Base-by-base conservation (phyloP, 1,140 invertebrate genomes). In the Leptinotarsa undecemlineata region DNA sequence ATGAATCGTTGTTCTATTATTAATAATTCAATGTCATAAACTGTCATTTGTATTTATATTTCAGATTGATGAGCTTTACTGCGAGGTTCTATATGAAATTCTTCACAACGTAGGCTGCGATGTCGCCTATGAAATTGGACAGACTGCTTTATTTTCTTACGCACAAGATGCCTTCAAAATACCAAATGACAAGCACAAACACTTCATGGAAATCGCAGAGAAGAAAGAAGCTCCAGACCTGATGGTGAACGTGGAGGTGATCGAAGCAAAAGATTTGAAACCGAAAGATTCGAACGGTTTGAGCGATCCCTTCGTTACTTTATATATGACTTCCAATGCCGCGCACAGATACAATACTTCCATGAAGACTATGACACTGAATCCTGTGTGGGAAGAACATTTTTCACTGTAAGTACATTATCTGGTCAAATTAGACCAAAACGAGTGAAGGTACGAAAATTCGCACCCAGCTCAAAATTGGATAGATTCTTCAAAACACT, bases 281-380 rank as follows among this genome's bases (percentile, higher is more conserved):
- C 94, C 97, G 4, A 98, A 98, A 88, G 98, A 99, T 88, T 92
- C 97, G 0, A 98, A 97, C 86, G 97, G 97, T 21, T 90, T 96
- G 74, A 98, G 96, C 82, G 98, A 99, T 88, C 98, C 98, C 2
- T 99, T 98, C 82, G 95, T 94, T 26, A 95, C 93, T 3, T 87
- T 96, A 75, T 96, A 92, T 85, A 85, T 95, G 71, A 90, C 92
- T 81, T 94, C 92, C 14, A 90, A 91, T 74, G 88, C 90, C 2
- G 90, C 92, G 1, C 91, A 92, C 80, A 89, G 93, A 77, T 94
- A 94, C 79, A 95, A 95, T 76, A 97, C 97, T 19, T 94, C 94
- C 13, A 96, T 98, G 2, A 98, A 98, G 86, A 88, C 91, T 6
- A 90, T 90, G 76, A 98, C 97, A 1, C 87, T 99, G 4, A 93